Evolutionary conservation across 2,797 vertebrate genomes (phyloP).

Genomic region (Salarias fasciatus): DNA sequence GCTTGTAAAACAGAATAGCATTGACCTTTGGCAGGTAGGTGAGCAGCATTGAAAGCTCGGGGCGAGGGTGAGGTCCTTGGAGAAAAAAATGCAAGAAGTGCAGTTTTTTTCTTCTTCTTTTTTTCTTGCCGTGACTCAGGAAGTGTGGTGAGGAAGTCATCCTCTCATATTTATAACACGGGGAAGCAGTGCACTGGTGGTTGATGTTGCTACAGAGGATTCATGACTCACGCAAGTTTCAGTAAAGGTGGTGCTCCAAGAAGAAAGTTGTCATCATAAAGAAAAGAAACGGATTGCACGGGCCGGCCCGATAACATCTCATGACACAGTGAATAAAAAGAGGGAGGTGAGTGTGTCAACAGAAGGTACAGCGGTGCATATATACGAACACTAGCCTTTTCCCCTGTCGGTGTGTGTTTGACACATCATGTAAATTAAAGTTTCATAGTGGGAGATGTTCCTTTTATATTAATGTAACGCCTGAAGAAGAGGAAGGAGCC

Average conservation of each 20-base stretch:
- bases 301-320: slow-evolving; percentile 35
- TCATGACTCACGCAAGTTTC: slow-evolving; percentile 62
- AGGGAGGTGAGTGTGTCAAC: slow-evolving; percentile 33
- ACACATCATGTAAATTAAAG: slow-evolving; percentile 41
- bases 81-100: slow-evolving; percentile 59
- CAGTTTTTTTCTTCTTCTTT: slow-evolving; percentile 43
- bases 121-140: slow-evolving; percentile 55
- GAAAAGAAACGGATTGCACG: slow-evolving; percentile 48
- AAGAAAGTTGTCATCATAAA: slow-evolving; percentile 55
- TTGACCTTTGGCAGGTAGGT: slow-evolving; percentile 57
- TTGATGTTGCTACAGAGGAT: slow-evolving; percentile 58
- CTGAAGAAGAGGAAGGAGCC: slow-evolving; percentile 11
- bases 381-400: slow-evolving; percentile 34
- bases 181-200: slow-evolving; percentile 27
- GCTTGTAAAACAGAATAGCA: slow-evolving; percentile 52
- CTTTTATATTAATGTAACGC: slow-evolving; percentile 29
- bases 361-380: slow-evolving; percentile 27
- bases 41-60: slow-evolving; percentile 25
- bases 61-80: slow-evolving; percentile 36
- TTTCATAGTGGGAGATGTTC: slow-evolving; percentile 13
- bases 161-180: slow-evolving; percentile 52
- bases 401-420: slow-evolving; percentile 22
- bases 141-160: slow-evolving; percentile 51
- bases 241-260: slow-evolving; percentile 35
- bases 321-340: slow-evolving; percentile 52